phyloP scores from a whole-genome alignment of 2,888 invertebrate genomes.

The Malachius bipustulatus region DNA sequence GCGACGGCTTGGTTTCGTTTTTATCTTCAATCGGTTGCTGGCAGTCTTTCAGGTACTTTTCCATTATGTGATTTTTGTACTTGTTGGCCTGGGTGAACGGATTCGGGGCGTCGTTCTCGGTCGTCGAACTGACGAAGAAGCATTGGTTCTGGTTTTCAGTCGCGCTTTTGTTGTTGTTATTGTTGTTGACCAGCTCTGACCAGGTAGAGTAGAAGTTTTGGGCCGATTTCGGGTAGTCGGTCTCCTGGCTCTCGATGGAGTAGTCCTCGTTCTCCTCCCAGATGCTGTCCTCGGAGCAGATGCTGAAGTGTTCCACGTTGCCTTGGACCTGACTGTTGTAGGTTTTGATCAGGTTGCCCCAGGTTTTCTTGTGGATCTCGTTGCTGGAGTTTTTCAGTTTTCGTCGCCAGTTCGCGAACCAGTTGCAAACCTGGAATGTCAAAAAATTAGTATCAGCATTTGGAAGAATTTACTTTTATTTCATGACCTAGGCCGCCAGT shows the following conservation, averaged over 20 bases:
- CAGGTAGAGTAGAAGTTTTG: slow-evolving; percentile 32
- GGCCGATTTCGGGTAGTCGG: slow-evolving; percentile 13
- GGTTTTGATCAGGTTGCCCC: slow-evolving; percentile 59
- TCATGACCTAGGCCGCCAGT: not conserved
- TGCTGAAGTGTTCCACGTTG: slow-evolving; percentile 69
- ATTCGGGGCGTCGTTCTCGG: slow-evolving; percentile 31
- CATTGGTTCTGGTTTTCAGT: slow-evolving; percentile 29
- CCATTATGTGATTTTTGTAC: slow-evolving; percentile 49
- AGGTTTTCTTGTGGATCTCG: slow-evolving; percentile 55
- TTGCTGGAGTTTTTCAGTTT: slow-evolving; percentile 64
- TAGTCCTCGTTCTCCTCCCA: slow-evolving; percentile 56
- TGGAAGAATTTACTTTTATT: slow-evolving; percentile 4
- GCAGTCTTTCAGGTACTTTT: slow-evolving; percentile 44
- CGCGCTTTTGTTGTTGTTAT: slow-evolving; percentile 23
- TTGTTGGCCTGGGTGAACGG: slow-evolving; percentile 36
- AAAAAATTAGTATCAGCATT: slow-evolving; percentile 6
- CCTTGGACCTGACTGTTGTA: slow-evolving; percentile 65
- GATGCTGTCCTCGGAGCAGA: slow-evolving; percentile 66
- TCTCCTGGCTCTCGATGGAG: slow-evolving; percentile 2
- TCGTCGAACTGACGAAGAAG: slow-evolving; percentile 36
- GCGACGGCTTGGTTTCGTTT: slow-evolving; percentile 38
- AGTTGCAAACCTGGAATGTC: slow-evolving; percentile 55
- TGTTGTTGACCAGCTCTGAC: slow-evolving; percentile 13
- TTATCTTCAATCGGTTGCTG: slow-evolving; percentile 25
- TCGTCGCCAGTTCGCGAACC: slow-evolving; percentile 76